These are phyloP conservation scores for Propithecus perrieri DNA, from an alignment of 2,797 vertebrate species.

Conservation along the genomic window DNA sequence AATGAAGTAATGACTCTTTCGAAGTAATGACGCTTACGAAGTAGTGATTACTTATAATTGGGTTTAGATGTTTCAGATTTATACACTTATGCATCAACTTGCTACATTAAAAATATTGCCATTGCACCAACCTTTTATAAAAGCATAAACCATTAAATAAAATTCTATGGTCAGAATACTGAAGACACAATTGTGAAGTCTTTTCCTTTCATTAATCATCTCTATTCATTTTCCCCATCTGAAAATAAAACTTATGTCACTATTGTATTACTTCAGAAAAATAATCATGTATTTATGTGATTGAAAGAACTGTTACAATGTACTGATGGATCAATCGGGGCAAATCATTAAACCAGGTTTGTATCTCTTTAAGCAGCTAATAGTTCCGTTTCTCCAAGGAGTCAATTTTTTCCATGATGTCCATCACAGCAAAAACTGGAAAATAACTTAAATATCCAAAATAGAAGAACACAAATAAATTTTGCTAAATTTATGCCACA, in stretches of 20 bases:
- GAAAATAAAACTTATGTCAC: neutral
- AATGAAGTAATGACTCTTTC: neutral
- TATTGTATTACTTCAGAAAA: slow-evolving; percentile 7
- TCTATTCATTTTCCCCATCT: neutral
- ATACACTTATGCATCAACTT: neutral
- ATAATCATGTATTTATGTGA: neutral
- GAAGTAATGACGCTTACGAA: neutral
- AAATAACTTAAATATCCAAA: slow-evolving; percentile 44
- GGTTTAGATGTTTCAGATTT: neutral
- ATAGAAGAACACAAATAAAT: neutral
- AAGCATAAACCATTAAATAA: neutral
- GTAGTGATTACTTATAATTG: neutral
- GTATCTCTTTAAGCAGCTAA: neutral
- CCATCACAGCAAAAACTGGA: neutral
- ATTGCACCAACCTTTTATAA: neutral
- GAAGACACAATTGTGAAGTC: neutral
- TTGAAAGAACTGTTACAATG: neutral
- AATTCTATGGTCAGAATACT: neutral
- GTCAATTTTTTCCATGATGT: neutral
- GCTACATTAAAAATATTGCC: neutral
- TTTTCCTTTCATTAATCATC: neutral
- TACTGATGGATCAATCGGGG: neutral
- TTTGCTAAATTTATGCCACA: neutral
- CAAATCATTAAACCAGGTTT: slow-evolving; percentile 20
- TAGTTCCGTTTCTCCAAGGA: neutral